These are phyloP conservation scores for Chesias legatella DNA, from an alignment of 2,888 invertebrate genomes.

Conservation along the genomic window DNA sequence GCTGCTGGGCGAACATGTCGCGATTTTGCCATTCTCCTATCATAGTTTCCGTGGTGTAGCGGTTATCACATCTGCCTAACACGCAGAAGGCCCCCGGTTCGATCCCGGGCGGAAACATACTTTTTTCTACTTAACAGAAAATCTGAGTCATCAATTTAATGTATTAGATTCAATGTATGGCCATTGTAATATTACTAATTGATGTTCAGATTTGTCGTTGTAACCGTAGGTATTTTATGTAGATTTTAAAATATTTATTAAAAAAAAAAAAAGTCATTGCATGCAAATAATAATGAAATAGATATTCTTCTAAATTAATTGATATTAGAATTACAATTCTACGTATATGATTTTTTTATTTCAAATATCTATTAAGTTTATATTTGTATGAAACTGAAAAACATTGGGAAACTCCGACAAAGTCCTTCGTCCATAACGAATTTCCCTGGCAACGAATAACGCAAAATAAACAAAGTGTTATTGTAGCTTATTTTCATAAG, in stretches of 20 bases:
- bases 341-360: too few relatives aligned
- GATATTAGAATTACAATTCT: too few relatives aligned
- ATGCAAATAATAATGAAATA: too few relatives aligned
- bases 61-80: slow-evolving; percentile 96
- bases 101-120: slow-evolving; percentile 91
- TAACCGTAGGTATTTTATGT: too few relatives aligned
- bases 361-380: too few relatives aligned
- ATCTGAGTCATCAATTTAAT: too few relatives aligned
- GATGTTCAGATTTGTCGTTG: too few relatives aligned
- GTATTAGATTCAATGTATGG: too few relatives aligned
- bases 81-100: slow-evolving; percentile 95
- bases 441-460: slow-evolving; percentile 68
- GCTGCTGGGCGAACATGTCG: not conserved
- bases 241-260: too few relatives aligned
- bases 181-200: too few relatives aligned
- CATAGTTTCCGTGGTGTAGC: slow-evolving; percentile 90
- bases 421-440: slow-evolving; percentile 59
- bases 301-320: too few relatives aligned
- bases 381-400: not conserved
- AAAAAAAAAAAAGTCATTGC: too few relatives aligned
- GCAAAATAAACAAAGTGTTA: slow-evolving; percentile 78
- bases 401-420: slow-evolving; percentile 51
- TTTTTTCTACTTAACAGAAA: slow-evolving; percentile 27
- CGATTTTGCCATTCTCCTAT: not conserved
- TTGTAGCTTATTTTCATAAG: slow-evolving; percentile 80